Evolutionary conservation across 1,140 invertebrate species (phyloP).

Genomic region (Ceratitis capitata): DNA sequence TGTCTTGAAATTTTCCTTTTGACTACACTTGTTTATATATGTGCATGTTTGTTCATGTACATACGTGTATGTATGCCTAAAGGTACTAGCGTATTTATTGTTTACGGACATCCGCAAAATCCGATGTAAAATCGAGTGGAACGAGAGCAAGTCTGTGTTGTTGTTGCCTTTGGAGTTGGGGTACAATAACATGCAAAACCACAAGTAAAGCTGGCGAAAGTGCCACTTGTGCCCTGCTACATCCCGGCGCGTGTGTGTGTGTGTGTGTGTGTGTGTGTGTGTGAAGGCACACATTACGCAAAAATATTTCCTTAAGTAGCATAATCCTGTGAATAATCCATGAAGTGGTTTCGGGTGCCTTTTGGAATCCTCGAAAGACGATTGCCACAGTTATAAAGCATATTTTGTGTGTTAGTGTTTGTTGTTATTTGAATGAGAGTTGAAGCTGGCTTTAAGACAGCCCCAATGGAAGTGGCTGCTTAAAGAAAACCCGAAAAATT

Average conservation of each 20-base stretch:
- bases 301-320: constrained; percentile 40
- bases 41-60: neutral
- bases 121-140: neutral
- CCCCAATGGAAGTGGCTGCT: too few species aligned
- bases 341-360: constrained; percentile 23
- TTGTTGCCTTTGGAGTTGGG: neutral
- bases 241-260: neutral
- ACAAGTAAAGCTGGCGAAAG: neutral
- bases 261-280: neutral
- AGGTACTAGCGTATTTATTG: neutral
- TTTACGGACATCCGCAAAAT: neutral
- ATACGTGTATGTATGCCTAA: neutral
- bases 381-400: too few species aligned
- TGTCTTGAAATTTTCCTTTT: neutral
- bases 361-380: neutral
- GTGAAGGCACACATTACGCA: neutral
- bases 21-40: neutral
- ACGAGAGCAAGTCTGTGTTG: neutral
- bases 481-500: too few species aligned
- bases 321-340: constrained; percentile 41
- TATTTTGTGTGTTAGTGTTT: too few species aligned
- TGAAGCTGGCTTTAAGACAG: too few species aligned
- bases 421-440: too few species aligned
- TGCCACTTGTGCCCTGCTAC: neutral
- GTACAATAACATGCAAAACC: neutral